These are phyloP conservation scores for Cydia strobilella DNA, from an alignment of 1,140 invertebrate genomes.

Conservation along the genomic window DNA sequence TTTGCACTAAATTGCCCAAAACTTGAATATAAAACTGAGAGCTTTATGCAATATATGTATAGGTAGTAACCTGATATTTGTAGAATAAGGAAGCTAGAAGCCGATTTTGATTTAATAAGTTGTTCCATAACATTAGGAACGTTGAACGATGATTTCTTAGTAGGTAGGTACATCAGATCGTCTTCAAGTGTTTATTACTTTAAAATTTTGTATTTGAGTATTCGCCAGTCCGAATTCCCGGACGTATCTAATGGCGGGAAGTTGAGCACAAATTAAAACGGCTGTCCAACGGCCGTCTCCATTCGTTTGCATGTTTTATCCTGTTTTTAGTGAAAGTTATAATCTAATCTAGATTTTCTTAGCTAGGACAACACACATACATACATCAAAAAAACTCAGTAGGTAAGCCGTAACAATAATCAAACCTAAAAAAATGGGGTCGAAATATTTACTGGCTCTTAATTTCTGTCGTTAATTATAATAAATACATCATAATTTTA, in stretches of 20 bases:
- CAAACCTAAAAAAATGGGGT: no score
- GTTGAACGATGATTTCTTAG: no score
- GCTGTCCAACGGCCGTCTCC: conserved; percentile 21
- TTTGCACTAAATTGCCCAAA: not conserved
- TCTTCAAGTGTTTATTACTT: not conserved
- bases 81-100: not conserved
- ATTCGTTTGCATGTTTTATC: conserved; percentile 28
- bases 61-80: no score
- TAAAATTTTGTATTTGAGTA: not conserved
- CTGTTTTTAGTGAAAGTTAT: conserved; percentile 31
- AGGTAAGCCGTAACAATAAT: no score
- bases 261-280: conserved; percentile 31
- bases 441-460: no score
- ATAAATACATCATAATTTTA: no score
- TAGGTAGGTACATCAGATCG: no score
- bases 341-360: conserved; percentile 38
- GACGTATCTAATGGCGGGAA: conserved; percentile 29
- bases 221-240: conserved; percentile 9
- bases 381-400: conserved; percentile 33
- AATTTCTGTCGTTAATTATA: no score
- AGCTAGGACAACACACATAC: conserved; percentile 43
- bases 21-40: no score
- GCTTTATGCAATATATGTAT: no score
- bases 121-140: not conserved
- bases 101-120: not conserved